phyloP scores from a whole-genome alignment of 2,888 invertebrate species.

The Calameuta pallipes region DNA sequence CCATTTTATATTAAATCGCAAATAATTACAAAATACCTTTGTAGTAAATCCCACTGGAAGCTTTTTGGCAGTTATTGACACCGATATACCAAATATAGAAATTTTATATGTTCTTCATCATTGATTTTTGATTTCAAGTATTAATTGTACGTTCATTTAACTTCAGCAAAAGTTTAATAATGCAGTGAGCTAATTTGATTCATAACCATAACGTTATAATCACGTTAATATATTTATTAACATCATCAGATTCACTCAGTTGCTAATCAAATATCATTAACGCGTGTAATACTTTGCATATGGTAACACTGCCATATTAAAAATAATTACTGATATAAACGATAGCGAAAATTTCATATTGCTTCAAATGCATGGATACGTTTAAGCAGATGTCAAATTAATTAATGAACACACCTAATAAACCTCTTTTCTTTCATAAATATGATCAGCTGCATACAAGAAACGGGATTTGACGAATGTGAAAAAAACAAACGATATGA shows the following conservation, averaged over 20 bases:
- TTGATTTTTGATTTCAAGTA: neutral
- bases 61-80: neutral
- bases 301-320: too few relatives aligned
- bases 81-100: neutral
- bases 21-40: neutral
- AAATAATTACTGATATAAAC: too few relatives aligned
- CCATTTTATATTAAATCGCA: neutral
- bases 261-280: too few relatives aligned
- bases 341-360: too few relatives aligned
- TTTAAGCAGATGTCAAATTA: neutral
- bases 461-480: neutral
- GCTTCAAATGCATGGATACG: too few relatives aligned
- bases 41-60: neutral
- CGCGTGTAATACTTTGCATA: too few relatives aligned
- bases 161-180: neutral
- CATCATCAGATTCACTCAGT: neutral
- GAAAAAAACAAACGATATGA: neutral
- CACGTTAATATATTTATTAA: neutral
- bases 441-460: neutral
- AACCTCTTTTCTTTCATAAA: neutral
- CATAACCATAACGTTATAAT: neutral
- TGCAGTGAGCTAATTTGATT: neutral
- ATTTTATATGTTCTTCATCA: neutral
- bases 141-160: neutral
- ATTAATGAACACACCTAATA: neutral